Conservation (phyloP, 2,113 vertebrate species). For the Sula dactylatra region DNA sequence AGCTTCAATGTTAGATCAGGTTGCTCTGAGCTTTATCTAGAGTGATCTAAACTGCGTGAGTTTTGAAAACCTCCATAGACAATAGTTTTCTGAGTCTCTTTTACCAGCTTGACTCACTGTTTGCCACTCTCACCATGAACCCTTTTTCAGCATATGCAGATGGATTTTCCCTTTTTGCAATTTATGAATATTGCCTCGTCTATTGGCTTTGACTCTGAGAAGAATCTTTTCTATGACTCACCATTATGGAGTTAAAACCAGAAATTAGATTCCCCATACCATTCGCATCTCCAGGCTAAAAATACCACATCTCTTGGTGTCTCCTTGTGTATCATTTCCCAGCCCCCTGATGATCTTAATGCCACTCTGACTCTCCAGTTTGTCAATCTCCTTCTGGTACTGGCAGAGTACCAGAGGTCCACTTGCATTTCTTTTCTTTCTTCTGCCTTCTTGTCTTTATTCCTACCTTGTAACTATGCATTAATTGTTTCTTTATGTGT, state of each 20-base stretch:
- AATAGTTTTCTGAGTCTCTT: neutral
- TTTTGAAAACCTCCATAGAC: neutral
- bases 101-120: neutral
- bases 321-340: neutral
- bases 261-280: neutral
- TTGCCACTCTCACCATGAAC: neutral
- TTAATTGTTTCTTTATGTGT: neutral
- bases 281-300: neutral
- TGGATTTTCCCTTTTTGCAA: neutral
- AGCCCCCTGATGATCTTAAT: neutral
- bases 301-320: neutral
- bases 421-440: neutral
- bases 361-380: neutral
- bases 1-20: neutral
- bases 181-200: neutral
- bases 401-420: neutral
- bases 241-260: neutral
- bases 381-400: neutral
- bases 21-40: neutral
- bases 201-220: neutral
- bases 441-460: neutral
- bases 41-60: no score
- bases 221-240: neutral
- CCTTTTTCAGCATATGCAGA: neutral
- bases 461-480: neutral